phyloP scores from a whole-genome alignment of 2,888 invertebrate genomes.

The Scaptomyza flava region DNA sequence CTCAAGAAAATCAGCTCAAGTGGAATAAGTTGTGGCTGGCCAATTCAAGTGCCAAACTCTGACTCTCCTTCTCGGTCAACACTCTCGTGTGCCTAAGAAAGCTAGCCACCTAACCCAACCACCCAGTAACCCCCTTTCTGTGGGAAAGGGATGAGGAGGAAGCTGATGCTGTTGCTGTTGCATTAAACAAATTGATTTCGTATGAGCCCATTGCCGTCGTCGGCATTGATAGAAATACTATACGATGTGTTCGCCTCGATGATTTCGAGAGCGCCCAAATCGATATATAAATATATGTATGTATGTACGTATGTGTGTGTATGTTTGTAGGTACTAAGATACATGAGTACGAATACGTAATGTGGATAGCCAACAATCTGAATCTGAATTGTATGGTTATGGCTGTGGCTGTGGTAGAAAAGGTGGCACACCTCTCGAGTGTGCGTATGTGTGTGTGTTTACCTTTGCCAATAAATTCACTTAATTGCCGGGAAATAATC shows the following conservation, averaged over 20 bases:
- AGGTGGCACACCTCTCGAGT: constrained; percentile 39
- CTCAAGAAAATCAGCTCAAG: constrained; percentile 78
- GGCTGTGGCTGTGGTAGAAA: not conserved
- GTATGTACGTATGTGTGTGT: too few species aligned
- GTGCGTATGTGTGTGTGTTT: constrained; percentile 69
- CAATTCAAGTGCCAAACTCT: constrained; percentile 41
- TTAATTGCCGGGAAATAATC: constrained; percentile 83
- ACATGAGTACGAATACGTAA: constrained; percentile 21
- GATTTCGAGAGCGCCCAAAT: constrained; percentile 55
- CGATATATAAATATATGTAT: constrained; percentile 64
- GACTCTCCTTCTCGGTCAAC: constrained; percentile 65
- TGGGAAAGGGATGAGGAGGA: constrained; percentile 33
- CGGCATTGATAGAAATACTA: constrained; percentile 69
- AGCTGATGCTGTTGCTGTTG: constrained; percentile 38
- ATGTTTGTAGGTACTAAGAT: not conserved
- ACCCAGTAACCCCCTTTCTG: constrained; percentile 8
- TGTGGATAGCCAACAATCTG: constrained; percentile 31
- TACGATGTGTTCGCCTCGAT: constrained; percentile 58
- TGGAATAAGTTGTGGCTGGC: constrained; percentile 77
- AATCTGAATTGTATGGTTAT: constrained; percentile 14
- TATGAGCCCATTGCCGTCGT: constrained; percentile 56
- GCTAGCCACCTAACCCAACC: constrained; percentile 18
- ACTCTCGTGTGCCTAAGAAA: constrained; percentile 50
- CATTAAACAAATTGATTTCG: constrained; percentile 79
- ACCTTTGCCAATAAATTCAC: constrained; percentile 82